Evolutionary conservation across 2,888 invertebrate genomes (phyloP).

Genomic region (Epicampocera succincta): DNA sequence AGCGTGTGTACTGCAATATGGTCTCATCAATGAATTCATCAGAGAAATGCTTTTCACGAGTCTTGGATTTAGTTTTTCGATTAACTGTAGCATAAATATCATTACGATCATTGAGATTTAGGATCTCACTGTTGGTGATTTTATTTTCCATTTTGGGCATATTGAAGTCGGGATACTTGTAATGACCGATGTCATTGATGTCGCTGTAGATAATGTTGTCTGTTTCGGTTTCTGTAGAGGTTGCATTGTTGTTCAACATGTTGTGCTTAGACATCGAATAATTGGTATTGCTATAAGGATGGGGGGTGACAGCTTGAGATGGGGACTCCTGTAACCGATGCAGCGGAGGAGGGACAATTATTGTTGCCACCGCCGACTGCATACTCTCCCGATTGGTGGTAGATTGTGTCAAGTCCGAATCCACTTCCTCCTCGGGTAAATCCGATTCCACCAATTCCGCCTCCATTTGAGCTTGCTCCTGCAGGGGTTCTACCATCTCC

Average conservation of each 20-base stretch:
- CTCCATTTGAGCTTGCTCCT: conserved; percentile 80
- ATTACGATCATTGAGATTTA: conserved; percentile 79
- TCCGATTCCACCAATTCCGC: conserved; percentile 81
- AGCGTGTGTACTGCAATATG: conserved; percentile 79
- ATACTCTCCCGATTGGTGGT: conserved; percentile 83
- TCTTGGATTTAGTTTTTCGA: conserved; percentile 81
- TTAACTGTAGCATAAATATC: conserved; percentile 82
- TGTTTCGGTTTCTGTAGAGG: conserved; percentile 81
- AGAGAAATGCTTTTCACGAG: conserved; percentile 80
- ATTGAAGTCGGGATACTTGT: conserved; percentile 78
- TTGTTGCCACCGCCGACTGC: conserved; percentile 77
- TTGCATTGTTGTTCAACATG: conserved; percentile 79
- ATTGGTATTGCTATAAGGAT: conserved; percentile 82
- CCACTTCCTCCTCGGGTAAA: conserved; percentile 81
- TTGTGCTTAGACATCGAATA: conserved; percentile 82
- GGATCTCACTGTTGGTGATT: conserved; percentile 78
- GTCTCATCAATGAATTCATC: conserved; percentile 81
- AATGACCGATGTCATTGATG: conserved; percentile 81
- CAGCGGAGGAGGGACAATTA: conserved; percentile 80
- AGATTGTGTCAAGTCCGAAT: conserved; percentile 82
- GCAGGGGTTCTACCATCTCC: conserved; percentile 78
- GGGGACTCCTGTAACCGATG: conserved; percentile 81
- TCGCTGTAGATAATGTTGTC: conserved; percentile 82
- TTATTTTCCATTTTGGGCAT: conserved; percentile 77
- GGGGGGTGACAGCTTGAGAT: conserved; percentile 81